phyloP scores from a whole-genome alignment of 2,888 invertebrate species.

The Anthophora plumipes region DNA sequence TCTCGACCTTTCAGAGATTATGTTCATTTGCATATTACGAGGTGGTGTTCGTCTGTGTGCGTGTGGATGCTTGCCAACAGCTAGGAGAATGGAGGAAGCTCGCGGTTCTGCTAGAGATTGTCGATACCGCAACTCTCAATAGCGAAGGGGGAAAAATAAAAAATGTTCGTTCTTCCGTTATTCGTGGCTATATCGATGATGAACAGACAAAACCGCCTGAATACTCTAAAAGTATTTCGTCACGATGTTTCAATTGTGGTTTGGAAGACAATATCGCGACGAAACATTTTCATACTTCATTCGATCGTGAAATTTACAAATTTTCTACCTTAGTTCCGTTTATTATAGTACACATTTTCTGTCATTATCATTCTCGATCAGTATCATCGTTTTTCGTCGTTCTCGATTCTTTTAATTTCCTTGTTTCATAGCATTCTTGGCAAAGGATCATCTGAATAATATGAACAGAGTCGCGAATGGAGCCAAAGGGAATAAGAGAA shows the following conservation, averaged over 20 bases:
- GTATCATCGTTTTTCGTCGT: too few species aligned
- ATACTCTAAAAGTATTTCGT: conserved; percentile 12
- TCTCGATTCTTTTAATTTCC: not conserved
- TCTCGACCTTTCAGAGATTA: conserved; percentile 57
- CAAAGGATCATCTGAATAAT: not conserved
- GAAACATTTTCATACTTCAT: not conserved
- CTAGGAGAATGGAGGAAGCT: conserved; percentile 57
- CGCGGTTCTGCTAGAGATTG: conserved; percentile 60
- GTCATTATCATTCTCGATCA: too few species aligned
- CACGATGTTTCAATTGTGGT: conserved; percentile 12
- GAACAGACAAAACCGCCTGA: conserved; percentile 16
- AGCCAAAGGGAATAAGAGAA: not conserved
- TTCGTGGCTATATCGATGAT: conserved; percentile 19
- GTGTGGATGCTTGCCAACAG: conserved; percentile 76
- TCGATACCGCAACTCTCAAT: conserved; percentile 54
- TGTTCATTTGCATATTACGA: conserved; percentile 78
- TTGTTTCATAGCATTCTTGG: not conserved
- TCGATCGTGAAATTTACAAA: too few species aligned
- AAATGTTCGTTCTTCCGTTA: conserved; percentile 44
- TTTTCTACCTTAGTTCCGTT: too few species aligned
- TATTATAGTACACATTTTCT: too few species aligned
- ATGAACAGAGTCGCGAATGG: conserved; percentile 18
- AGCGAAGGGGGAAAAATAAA: conserved; percentile 41
- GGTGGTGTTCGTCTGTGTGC: conserved; percentile 53
- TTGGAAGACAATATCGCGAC: not conserved